Conservation (phyloP, 2,888 invertebrate genomes). For the Lapara coniferarum region DNA sequence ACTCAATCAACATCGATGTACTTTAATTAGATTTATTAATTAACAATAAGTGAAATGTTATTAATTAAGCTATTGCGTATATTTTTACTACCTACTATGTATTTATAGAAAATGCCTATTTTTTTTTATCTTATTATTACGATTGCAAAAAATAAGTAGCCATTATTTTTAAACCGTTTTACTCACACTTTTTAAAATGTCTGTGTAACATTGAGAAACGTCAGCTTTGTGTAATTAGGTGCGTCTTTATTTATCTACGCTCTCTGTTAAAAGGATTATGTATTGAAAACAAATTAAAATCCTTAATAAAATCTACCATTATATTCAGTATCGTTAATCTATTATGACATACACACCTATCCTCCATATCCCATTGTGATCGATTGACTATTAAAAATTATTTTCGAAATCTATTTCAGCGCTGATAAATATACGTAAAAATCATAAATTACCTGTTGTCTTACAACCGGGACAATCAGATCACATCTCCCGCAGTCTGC, state of each 20-base stretch:
- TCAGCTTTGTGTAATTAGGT: constrained; percentile 36
- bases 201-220: constrained; percentile 1
- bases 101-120: background rate
- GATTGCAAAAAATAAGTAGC: no score
- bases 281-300: background rate
- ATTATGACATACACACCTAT: background rate
- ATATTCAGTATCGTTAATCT: background rate
- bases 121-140: no score
- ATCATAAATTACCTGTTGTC: constrained; percentile 5
- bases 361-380: background rate
- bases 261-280: background rate
- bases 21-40: no score
- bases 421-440: background rate
- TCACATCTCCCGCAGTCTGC: constrained; percentile 8
- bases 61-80: background rate
- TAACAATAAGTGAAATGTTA: background rate
- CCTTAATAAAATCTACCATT: background rate
- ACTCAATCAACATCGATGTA: no score
- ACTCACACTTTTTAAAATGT: background rate
- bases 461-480: background rate
- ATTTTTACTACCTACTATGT: background rate
- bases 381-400: background rate
- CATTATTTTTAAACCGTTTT: no score
- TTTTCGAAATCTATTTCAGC: background rate
- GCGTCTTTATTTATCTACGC: constrained; percentile 27